Evolutionary conservation across 2,113 vertebrate species (phyloP).

Genomic region (Pollachius pollachius): DNA sequence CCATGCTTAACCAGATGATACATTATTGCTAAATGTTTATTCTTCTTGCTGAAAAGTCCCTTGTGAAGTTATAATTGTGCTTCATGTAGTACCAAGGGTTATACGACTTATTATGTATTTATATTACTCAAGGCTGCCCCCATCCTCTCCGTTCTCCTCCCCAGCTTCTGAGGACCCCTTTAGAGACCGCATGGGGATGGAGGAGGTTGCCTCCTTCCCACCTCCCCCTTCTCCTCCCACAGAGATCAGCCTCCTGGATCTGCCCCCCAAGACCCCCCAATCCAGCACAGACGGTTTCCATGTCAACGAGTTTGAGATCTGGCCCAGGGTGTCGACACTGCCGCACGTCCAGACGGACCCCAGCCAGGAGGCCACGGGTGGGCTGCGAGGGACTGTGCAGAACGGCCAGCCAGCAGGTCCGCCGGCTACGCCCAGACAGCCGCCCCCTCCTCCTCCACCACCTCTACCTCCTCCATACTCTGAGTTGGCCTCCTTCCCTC

Average conservation of each 20-base stretch:
- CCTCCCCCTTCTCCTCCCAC: constrained; percentile 77
- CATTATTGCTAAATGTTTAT: too few relatives aligned
- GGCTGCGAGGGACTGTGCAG: constrained; percentile 62
- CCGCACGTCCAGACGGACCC: constrained; percentile 62
- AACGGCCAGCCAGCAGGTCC: constrained; percentile 65
- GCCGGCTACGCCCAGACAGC: constrained; percentile 36
- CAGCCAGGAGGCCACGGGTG: constrained; percentile 35
- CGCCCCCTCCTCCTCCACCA: constrained; percentile 27
- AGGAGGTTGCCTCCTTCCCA: constrained; percentile 77
- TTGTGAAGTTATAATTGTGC: too few relatives aligned
- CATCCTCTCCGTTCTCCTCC: constrained; percentile 18
- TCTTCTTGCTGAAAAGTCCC: too few relatives aligned
- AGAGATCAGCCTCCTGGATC: constrained; percentile 83
- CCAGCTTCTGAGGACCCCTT: constrained; percentile 74
- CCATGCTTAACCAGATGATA: too few relatives aligned
- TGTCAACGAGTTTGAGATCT: constrained; percentile 75
- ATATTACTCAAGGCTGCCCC: not conserved
- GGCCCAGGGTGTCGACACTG: constrained; percentile 69
- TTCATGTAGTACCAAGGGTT: too few relatives aligned
- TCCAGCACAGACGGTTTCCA: constrained; percentile 67
- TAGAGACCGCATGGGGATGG: constrained; percentile 72
- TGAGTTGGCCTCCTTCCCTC: constrained; percentile 41
- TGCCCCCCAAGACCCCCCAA: constrained; percentile 74
- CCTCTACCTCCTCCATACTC: constrained; percentile 31
- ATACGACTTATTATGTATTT: too few relatives aligned